These are phyloP conservation scores for Chrysochloris asiatica DNA, from an alignment of 2,113 vertebrate species.

Conservation along the genomic window DNA sequence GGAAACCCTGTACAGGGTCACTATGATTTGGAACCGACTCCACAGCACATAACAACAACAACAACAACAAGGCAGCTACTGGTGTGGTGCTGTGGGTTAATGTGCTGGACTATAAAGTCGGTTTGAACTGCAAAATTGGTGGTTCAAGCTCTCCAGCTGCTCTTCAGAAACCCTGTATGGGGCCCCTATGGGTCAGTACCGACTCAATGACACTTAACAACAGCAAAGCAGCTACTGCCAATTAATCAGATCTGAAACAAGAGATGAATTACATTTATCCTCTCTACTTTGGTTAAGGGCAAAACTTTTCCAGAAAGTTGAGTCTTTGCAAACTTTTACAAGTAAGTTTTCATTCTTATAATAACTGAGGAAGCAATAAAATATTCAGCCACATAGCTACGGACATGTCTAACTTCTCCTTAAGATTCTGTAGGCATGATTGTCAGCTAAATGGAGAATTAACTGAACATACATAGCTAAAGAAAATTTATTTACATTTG, in stretches of 20 bases:
- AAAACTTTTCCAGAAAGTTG: constrained; percentile 43
- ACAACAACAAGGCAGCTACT: too few species aligned
- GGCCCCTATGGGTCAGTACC: too few species aligned
- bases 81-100: too few species aligned
- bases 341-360: background rate
- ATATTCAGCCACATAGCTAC: background rate
- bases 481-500: constrained; percentile 31
- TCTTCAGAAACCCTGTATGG: too few species aligned
- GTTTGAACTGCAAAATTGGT: too few species aligned
- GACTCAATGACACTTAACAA: too few species aligned
- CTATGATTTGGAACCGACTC: too few species aligned
- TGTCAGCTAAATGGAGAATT: constrained; percentile 25
- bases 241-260: background rate
- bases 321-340: constrained; percentile 8
- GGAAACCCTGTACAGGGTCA: too few species aligned
- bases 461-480: background rate
- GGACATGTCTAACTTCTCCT: background rate
- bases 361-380: background rate
- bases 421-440: background rate
- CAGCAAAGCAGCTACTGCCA: background rate
- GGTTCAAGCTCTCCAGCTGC: too few species aligned
- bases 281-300: background rate
- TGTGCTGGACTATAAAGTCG: too few species aligned
- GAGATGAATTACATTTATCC: background rate
- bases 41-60: too few species aligned